A percentile compares a stretch with the other conserved stretches of the same genome.
phyloP scores from a whole-genome alignment of 2,888 invertebrate species.

The Caenorhabditis plicata region DNA sequence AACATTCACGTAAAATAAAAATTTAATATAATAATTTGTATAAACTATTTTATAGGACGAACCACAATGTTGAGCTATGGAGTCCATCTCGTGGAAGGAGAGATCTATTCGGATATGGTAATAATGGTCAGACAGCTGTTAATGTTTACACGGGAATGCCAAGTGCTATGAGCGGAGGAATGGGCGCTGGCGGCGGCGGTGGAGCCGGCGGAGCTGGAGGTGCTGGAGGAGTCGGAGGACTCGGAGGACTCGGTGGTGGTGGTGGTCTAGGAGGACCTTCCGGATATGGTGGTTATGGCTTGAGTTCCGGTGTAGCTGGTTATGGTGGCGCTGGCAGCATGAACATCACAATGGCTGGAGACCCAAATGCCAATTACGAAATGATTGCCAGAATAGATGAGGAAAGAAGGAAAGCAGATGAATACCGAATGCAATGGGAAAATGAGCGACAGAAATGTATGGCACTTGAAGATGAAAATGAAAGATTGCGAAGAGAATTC shows the following conservation, averaged over 20 bases:
- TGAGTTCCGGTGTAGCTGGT: slow-evolving; percentile 21
- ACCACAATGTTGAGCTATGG: slow-evolving; percentile 38
- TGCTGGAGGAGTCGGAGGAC: slow-evolving; percentile 8
- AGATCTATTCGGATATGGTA: slow-evolving; percentile 22
- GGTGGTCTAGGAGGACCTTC: slow-evolving; percentile 10
- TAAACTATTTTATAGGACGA: slow-evolving; percentile 16
- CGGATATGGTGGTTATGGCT: too few species aligned
- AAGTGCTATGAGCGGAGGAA: too few species aligned
- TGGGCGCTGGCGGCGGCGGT: slow-evolving; percentile 8
- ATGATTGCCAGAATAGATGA: slow-evolving; percentile 60
- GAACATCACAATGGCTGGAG: slow-evolving; percentile 40
- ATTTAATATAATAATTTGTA: background rate
- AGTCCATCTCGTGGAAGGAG: slow-evolving; percentile 27
- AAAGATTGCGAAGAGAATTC: slow-evolving; percentile 57
- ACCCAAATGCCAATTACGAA: slow-evolving; percentile 62
- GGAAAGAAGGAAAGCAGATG: slow-evolving; percentile 60
- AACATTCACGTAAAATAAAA: slow-evolving; percentile 21
- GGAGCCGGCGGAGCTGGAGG: slow-evolving; percentile 24
- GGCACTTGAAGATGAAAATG: slow-evolving; percentile 58
- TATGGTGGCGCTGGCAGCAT: slow-evolving; percentile 19
- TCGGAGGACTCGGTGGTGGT: slow-evolving; percentile 1
- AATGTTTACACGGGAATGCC: slow-evolving; percentile 12
- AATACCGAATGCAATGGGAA: slow-evolving; percentile 59
- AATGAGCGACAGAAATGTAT: slow-evolving; percentile 56
- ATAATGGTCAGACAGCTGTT: slow-evolving; percentile 19